phyloP scores from a whole-genome alignment of 1,140 invertebrate genomes.

The Teleopsis dalmanni region DNA sequence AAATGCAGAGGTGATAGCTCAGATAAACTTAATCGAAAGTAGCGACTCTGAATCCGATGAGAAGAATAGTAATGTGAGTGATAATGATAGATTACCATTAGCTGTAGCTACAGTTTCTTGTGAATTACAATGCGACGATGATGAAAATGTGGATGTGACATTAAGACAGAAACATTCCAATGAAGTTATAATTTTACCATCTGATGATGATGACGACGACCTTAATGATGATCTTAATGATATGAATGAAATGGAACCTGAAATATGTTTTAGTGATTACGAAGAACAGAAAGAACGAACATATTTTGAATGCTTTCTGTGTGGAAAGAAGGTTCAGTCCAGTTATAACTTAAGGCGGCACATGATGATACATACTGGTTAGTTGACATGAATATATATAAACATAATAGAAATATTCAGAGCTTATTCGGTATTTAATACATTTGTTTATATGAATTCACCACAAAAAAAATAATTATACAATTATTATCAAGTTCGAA shows the following conservation, averaged over 20 bases:
- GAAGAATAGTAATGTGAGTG: background rate
- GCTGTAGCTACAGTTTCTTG: conserved; percentile 18
- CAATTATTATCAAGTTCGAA: too few species aligned
- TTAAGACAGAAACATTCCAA: background rate
- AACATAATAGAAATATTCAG: too few species aligned
- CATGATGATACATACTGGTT: conserved; percentile 43
- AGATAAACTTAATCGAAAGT: conserved; percentile 32
- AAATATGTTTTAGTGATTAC: conserved; percentile 10
- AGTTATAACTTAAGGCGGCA: conserved; percentile 39
- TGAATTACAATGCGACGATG: conserved; percentile 17
- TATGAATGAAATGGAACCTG: conserved; percentile 5
- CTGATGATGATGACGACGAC: conserved; percentile 7
- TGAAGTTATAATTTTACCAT: conserved; percentile 6
- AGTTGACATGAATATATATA: too few species aligned
- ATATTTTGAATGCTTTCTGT: conserved; percentile 32
- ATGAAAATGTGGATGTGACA: conserved; percentile 3
- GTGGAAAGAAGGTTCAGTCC: conserved; percentile 39
- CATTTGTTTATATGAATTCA: background rate
- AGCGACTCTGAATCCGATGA: conserved; percentile 19
- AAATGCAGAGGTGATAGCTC: conserved; percentile 24
- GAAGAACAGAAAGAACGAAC: conserved; percentile 17
- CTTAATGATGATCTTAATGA: conserved; percentile 1
- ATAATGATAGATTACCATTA: conserved; percentile 14
- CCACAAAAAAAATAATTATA: background rate
- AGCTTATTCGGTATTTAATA: too few species aligned